Conservation (phyloP, 2,888 invertebrate species). For the Aphodius granarius region DNA sequence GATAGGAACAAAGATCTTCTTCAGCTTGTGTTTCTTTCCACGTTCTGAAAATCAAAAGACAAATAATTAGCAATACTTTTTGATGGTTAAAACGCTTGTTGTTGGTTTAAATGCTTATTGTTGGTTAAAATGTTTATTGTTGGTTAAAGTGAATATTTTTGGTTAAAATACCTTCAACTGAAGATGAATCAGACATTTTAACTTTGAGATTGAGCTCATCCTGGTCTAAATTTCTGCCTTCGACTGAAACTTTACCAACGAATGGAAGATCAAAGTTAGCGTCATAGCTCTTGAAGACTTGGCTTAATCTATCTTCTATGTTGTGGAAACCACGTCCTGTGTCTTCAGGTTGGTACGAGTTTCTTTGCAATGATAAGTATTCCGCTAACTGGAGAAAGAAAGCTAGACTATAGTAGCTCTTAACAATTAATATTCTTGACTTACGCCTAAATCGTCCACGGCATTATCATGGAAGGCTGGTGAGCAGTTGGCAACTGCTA, state of each 20-base stretch:
- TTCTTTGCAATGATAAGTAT: conserved; percentile 69
- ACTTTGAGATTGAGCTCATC: conserved; percentile 75
- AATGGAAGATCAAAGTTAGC: conserved; percentile 76
- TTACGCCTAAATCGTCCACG: conserved; percentile 19
- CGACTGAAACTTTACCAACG: conserved; percentile 72
- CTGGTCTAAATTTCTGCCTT: conserved; percentile 73
- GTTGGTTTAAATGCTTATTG: no score
- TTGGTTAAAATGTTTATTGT: no score
- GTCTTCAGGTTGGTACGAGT: conserved; percentile 62
- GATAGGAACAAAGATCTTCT: conserved; percentile 82
- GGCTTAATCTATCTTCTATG: conserved; percentile 69
- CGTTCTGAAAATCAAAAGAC: conserved; percentile 15
- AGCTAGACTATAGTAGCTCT: neutral
- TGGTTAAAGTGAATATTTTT: no score
- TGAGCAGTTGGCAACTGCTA: conserved; percentile 49
- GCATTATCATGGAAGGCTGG: conserved; percentile 13
- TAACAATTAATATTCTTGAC: conserved; percentile 15
- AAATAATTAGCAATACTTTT: no score
- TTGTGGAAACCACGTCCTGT: conserved; percentile 59
- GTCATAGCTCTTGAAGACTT: conserved; percentile 74
- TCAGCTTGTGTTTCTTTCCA: conserved; percentile 60
- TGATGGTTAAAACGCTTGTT: no score
- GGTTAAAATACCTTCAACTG: conserved; percentile 42
- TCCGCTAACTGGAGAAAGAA: conserved; percentile 62
- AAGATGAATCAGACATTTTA: conserved; percentile 53